Conservation (phyloP, 2,888 invertebrate species). For the Lasioglossum calceatum region DNA sequence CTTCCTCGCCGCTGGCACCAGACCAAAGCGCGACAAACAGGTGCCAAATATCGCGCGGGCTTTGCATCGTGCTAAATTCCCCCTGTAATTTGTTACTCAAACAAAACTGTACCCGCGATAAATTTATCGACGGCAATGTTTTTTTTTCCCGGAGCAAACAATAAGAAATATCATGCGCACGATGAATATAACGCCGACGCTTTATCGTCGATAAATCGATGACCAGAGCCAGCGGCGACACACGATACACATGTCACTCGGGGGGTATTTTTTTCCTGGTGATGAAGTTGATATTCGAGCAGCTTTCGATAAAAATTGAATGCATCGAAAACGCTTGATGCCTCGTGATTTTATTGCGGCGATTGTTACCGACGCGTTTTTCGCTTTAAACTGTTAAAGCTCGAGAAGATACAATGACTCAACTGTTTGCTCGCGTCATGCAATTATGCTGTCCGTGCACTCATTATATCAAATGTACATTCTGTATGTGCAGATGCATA, state of each 20-base stretch:
- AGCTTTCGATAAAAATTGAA: not conserved
- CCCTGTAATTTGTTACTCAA: slow-evolving; percentile 45
- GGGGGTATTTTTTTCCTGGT: not conserved
- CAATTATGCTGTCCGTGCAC: not conserved
- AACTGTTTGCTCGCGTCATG: too few relatives aligned
- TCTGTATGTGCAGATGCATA: not conserved
- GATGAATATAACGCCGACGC: not conserved
- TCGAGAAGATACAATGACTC: not conserved
- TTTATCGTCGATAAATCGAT: slow-evolving; percentile 40
- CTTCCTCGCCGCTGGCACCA: slow-evolving; percentile 36
- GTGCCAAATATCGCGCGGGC: slow-evolving; percentile 45
- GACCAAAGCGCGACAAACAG: slow-evolving; percentile 41
- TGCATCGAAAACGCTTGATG: not conserved
- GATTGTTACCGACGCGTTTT: not conserved
- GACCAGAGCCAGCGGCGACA: not conserved
- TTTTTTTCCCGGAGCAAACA: not conserved
- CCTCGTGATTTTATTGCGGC: not conserved
- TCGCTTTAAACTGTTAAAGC: not conserved
- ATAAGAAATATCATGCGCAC: slow-evolving; percentile 30
- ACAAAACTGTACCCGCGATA: not conserved
- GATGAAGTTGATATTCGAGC: slow-evolving; percentile 10
- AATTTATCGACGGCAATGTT: slow-evolving; percentile 15
- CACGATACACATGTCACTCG: not conserved
- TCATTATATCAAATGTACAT: not conserved
- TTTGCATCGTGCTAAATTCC: slow-evolving; percentile 6